phyloP scores from a whole-genome alignment of 1,140 invertebrate genomes.

The Drosophila nasuta region DNA sequence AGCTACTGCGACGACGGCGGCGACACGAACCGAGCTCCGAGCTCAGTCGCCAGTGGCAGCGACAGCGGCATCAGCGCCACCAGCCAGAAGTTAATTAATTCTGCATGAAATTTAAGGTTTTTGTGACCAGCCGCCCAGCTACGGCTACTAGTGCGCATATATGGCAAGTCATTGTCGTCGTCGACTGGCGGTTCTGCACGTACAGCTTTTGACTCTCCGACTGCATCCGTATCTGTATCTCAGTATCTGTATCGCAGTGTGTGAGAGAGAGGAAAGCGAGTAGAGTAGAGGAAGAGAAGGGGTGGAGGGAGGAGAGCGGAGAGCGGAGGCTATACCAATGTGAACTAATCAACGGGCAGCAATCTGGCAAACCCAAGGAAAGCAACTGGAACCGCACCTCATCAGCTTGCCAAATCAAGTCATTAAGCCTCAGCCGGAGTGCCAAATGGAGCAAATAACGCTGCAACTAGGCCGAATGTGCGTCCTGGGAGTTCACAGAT shows the following conservation, averaged over 20 bases:
- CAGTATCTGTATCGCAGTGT: conserved; percentile 12
- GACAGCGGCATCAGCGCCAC: neutral
- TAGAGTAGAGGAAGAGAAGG: neutral
- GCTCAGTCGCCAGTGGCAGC: conserved; percentile 46
- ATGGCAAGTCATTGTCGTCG: conserved; percentile 79
- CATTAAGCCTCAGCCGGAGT: conserved; percentile 77
- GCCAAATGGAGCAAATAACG: conserved; percentile 80
- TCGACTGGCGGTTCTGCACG: conserved; percentile 65
- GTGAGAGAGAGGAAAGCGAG: neutral
- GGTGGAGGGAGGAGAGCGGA: neutral
- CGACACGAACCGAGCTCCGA: conserved; percentile 64
- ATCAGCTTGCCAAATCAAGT: conserved; percentile 78
- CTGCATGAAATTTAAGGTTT: conserved; percentile 81
- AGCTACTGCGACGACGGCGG: conserved; percentile 42
- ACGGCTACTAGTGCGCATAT: conserved; percentile 62
- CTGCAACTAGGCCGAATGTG: conserved; percentile 58
- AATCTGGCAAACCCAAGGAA: conserved; percentile 30
- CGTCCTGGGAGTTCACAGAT: conserved; percentile 73
- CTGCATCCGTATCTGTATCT: conserved; percentile 22
- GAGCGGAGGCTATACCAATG: conserved; percentile 24
- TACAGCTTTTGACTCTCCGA: conserved; percentile 40
- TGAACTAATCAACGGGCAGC: conserved; percentile 69
- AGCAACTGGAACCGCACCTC: conserved; percentile 52
- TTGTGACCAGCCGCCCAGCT: conserved; percentile 37
- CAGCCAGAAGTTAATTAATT: conserved; percentile 79